Percentiles rank a stretch among this genome's conserved stretches.
Conservation (phyloP, 1,140 invertebrate species). For the Cotesia typhae region DNA sequence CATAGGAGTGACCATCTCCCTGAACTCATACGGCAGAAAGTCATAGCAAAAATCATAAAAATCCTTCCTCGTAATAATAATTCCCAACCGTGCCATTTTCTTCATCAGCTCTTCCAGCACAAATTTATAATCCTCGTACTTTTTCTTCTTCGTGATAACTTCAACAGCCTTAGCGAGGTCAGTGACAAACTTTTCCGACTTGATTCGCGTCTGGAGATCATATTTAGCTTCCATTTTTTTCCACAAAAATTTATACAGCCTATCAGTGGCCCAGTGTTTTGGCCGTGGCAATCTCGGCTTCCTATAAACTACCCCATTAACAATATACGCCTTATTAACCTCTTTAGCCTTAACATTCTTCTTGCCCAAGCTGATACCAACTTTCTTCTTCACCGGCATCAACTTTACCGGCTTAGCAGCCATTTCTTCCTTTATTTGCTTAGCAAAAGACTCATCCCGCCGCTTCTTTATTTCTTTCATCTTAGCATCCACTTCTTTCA, state of each 20-base stretch:
- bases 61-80: constrained; percentile 48
- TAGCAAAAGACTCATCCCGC: too few relatives aligned
- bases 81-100: constrained; percentile 48
- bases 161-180: constrained; percentile 36
- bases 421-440: neutral
- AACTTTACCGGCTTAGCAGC: too few relatives aligned
- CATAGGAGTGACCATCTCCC: constrained; percentile 52
- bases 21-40: constrained; percentile 54
- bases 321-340: constrained; percentile 48
- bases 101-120: constrained; percentile 46
- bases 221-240: constrained; percentile 51
- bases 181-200: constrained; percentile 50
- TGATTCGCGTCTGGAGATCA: constrained; percentile 38
- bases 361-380: too few relatives aligned
- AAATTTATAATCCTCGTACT: constrained; percentile 44
- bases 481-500: neutral
- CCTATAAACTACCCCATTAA: constrained; percentile 52
- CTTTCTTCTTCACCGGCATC: too few relatives aligned
- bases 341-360: constrained; percentile 26
- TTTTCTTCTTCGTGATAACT: constrained; percentile 39
- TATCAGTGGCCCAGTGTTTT: constrained; percentile 49
- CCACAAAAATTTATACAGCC: constrained; percentile 53
- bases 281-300: constrained; percentile 49
- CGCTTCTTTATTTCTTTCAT: neutral
- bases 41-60: constrained; percentile 56